Base-by-base conservation (phyloP, 2,888 invertebrate species). In the Ecdyonurus torrentis region DNA sequence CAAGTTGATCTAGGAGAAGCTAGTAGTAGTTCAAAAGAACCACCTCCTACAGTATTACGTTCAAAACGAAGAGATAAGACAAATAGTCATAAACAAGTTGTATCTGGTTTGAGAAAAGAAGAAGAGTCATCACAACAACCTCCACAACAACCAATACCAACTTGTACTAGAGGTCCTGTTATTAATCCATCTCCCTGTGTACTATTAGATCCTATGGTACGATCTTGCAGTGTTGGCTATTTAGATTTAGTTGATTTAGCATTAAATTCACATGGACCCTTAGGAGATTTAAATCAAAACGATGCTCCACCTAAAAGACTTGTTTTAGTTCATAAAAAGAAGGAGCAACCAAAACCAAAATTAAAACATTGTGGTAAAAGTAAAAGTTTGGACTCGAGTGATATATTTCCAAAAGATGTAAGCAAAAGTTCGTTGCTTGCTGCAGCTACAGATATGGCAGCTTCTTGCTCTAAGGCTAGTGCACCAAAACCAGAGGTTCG, bases 181-280 rank as follows among this genome's bases (percentile, higher is more conserved):
- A 22, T 55, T 7, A 55, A 55, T 22, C 55, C 55, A 22, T 55
- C 55, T 7, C 22, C 55, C 3, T 20, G 55, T 22, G 22, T 55
- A 10, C 20, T 55, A 22, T 22, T 79, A 24, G 87, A 87, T 69
- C 83, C 86, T 0, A 89, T 90, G 75, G 86, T 89, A 0, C 79
- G 91, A 25, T 91, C 91, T 72, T 91, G 91, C 73, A 91, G 91
- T 74, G 91, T 91, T 1, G 91, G 92, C 0, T 91, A 90, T 71
- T 77, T 93, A 67, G 91, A 92, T 72, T 79, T 88, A 66, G 89
- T 91, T 2, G 90, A 90, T 69, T 82, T 84, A 1, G 84, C 84
- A 69, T 79, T 86, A 68, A 82, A 87, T 23, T 87, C 87, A 60
- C 85, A 85, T 53, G 88, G 87, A 70, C 85, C 87, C 61, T 84